Evolutionary conservation across 2,113 vertebrate genomes (phyloP).

Genomic region (Gopherus flavomarginatus): DNA sequence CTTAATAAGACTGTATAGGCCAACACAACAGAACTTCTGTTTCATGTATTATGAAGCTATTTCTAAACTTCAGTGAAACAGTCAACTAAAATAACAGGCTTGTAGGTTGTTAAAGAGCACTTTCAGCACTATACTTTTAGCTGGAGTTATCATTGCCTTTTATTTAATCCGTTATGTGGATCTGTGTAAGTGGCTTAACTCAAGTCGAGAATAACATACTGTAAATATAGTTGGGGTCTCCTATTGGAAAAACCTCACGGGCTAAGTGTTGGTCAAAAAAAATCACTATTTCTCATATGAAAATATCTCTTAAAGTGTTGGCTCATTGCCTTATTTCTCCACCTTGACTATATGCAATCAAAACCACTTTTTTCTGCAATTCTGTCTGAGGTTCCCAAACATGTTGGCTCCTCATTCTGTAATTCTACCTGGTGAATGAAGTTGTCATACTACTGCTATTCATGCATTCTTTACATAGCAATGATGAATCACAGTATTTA

Average conservation of each 20-base stretch:
- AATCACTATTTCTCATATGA: not conserved
- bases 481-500: conserved; percentile 39
- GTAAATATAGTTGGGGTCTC: not conserved
- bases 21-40: not conserved
- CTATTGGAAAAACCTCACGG: not conserved
- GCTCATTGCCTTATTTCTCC: conserved; percentile 16
- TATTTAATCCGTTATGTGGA: not conserved
- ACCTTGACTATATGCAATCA: not conserved
- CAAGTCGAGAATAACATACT: not conserved
- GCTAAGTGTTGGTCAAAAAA: not conserved
- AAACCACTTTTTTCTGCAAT: not conserved
- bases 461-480: conserved; percentile 8
- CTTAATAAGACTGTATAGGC: not conserved
- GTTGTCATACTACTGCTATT: not conserved
- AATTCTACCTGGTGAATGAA: not conserved
- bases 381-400: not conserved
- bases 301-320: not conserved
- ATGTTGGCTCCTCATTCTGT: not conserved
- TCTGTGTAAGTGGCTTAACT: not conserved
- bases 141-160: not conserved
- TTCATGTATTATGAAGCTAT: not conserved
- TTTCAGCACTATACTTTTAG: not conserved
- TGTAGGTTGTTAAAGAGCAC: not conserved
- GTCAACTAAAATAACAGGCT: not conserved
- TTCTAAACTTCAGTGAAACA: not conserved